phyloP scores from a whole-genome alignment of 2,113 vertebrate species.

The Halcyon senegalensis region DNA sequence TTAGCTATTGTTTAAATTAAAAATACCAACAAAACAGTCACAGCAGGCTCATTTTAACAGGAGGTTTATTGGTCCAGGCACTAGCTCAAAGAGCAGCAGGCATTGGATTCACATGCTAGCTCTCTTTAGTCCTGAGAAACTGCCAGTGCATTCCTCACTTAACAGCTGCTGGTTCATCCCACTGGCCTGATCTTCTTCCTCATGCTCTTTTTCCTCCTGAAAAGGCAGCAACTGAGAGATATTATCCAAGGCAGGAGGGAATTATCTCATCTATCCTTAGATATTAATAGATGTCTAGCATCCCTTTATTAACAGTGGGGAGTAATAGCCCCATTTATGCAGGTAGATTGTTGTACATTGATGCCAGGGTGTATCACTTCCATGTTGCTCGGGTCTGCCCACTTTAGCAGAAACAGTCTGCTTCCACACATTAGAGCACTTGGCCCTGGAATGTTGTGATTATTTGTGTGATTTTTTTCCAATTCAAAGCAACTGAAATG shows the following conservation, averaged over 20 bases:
- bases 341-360: not conserved
- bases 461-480: not conserved
- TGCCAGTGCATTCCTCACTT: conserved; percentile 3
- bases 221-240: not conserved
- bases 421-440: not conserved
- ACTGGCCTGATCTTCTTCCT: not conserved
- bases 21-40: conserved; percentile 68
- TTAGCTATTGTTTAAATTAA: conserved; percentile 74
- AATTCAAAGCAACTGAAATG: not conserved
- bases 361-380: not conserved
- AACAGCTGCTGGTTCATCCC: conserved; percentile 34
- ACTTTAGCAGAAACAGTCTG: not conserved
- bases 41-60: conserved; percentile 60
- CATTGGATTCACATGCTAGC: not conserved
- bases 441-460: not conserved
- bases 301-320: not conserved
- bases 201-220: not conserved
- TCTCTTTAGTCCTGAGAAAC: conserved; percentile 35
- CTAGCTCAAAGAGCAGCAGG: conserved; percentile 45
- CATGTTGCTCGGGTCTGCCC: not conserved
- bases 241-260: not conserved
- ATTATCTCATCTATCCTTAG: not conserved
- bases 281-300: not conserved
- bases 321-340: not conserved
- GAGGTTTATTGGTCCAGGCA: conserved; percentile 53